A percentile compares a stretch with the other conserved stretches of the same genome.
Conservation (phyloP, 2,113 vertebrate genomes). For the Solenodon paradoxus region DNA sequence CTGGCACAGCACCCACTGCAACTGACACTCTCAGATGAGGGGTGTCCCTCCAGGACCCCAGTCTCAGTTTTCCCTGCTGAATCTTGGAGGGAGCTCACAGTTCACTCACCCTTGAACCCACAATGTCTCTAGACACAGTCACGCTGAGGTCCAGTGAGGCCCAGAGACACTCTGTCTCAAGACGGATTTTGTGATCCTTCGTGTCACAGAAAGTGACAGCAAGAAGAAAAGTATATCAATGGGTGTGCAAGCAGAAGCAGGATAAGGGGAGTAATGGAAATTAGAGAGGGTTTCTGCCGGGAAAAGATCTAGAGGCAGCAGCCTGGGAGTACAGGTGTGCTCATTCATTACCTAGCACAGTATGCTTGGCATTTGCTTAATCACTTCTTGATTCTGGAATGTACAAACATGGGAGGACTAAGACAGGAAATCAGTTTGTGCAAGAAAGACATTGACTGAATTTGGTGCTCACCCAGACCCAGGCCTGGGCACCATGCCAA, state of each 20-base stretch:
- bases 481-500: neutral
- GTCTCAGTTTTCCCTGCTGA: neutral
- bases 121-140: neutral
- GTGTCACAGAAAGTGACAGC: neutral
- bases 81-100: neutral
- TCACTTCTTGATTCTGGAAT: neutral
- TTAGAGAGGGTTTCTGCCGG: neutral
- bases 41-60: neutral
- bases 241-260: neutral
- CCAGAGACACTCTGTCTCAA: neutral
- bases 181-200: neutral
- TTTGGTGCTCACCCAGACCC: neutral
- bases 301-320: neutral
- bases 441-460: neutral
- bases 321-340: fast-evolving
- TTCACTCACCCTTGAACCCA: neutral
- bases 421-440: neutral
- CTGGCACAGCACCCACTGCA: neutral
- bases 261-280: neutral
- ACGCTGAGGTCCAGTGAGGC: neutral
- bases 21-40: neutral
- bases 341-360: neutral
- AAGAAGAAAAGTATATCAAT: neutral
- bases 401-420: neutral
- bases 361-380: neutral